Conservation (phyloP, 1,140 invertebrate genomes). For the Caerostris darwini region DNA sequence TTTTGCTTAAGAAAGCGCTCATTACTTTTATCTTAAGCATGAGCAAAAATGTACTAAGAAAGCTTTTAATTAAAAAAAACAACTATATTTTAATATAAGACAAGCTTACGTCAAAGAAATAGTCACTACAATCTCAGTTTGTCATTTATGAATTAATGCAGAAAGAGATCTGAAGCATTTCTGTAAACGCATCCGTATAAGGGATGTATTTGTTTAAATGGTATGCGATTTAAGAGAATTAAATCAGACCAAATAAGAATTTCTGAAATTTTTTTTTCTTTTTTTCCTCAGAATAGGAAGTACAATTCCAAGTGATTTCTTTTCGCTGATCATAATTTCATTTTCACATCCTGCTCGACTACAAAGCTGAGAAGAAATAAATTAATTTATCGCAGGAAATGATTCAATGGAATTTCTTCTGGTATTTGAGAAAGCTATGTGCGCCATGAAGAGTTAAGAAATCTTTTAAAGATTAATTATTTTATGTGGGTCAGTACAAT, state of each 20-base stretch:
- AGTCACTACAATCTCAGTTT: no score
- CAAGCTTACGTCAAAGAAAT: no score
- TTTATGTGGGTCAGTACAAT: no score
- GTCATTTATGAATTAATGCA: no score
- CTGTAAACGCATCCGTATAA: not conserved
- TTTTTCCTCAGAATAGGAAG: not conserved
- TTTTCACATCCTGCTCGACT: not conserved
- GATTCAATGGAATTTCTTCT: not conserved
- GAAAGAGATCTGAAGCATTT: no score
- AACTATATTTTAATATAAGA: no score
- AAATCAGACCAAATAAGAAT: not conserved
- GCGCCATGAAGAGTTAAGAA: no score
- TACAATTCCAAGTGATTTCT: not conserved
- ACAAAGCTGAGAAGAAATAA: not conserved
- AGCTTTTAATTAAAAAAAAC: no score
- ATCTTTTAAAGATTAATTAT: no score
- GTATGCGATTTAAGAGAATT: not conserved
- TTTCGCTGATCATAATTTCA: not conserved
- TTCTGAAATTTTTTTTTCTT: not conserved
- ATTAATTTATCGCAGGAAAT: not conserved
- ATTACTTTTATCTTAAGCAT: no score
- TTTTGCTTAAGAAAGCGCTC: no score
- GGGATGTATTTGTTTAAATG: not conserved
- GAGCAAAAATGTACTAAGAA: no score
- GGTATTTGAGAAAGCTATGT: not conserved